These are phyloP conservation scores for Anthrax anthrax DNA, from an alignment of 2,888 invertebrate genomes.

Conservation along the genomic window DNA sequence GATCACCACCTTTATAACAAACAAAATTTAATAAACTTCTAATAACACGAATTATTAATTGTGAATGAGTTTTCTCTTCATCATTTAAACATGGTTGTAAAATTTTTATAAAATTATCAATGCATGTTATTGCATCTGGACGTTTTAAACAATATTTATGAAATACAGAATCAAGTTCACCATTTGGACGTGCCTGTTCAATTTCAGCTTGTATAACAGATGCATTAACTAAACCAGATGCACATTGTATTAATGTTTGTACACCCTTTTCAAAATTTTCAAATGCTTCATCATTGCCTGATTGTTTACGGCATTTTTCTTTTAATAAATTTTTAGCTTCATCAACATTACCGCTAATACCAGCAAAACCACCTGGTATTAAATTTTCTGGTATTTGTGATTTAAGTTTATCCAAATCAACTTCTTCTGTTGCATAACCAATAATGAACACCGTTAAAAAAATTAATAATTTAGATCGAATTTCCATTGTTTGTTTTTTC, in stretches of 20 bases:
- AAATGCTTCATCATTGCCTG: conserved; percentile 43
- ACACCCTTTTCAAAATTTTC: conserved; percentile 20
- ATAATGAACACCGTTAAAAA: no score
- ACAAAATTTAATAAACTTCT: conserved; percentile 56
- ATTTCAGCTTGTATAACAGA: conserved; percentile 48
- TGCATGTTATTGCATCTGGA: conserved; percentile 36
- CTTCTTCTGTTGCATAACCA: not conserved
- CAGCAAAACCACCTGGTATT: conserved; percentile 9
- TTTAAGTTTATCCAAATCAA: conserved; percentile 7
- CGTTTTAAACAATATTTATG: conserved; percentile 56
- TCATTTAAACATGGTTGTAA: conserved; percentile 48
- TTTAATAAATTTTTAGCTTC: conserved; percentile 41
- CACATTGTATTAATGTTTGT: conserved; percentile 38
- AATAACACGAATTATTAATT: conserved; percentile 49
- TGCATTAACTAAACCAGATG: conserved; percentile 43
- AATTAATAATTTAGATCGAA: not conserved
- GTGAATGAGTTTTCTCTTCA: conserved; percentile 46
- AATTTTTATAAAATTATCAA: conserved; percentile 41
- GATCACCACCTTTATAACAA: conserved; percentile 68
- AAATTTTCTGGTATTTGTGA: conserved; percentile 6
- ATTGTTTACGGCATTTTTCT: conserved; percentile 51
- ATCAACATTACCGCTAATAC: conserved; percentile 18
- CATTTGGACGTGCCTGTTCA: conserved; percentile 51
- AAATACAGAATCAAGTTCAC: conserved; percentile 54
- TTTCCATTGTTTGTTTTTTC: not conserved